phyloP scores from a whole-genome alignment of 2,797 vertebrate genomes.

The Anguilla anguilla region DNA sequence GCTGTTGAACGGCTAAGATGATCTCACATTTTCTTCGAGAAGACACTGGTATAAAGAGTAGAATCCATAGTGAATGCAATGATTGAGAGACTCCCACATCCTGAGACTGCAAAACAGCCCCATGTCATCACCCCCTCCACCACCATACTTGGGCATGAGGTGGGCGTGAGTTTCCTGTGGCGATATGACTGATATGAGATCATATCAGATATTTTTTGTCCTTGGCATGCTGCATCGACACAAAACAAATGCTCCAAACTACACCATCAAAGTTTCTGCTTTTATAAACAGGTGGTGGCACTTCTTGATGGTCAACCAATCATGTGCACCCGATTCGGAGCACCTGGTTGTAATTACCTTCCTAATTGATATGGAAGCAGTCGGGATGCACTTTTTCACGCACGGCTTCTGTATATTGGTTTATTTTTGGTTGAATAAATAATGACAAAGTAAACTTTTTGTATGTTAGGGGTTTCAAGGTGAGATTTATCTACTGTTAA shows the following conservation, averaged over 20 bases:
- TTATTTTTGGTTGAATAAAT: neutral
- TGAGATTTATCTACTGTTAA: neutral
- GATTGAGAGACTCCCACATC: neutral
- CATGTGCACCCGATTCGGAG: too few species aligned
- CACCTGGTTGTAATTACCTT: neutral
- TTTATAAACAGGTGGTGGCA: neutral
- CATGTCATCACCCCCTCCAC: too few species aligned
- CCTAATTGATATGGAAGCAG: neutral
- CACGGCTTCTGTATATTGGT: neutral
- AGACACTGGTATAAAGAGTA: neutral
- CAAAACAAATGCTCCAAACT: neutral
- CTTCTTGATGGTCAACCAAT: neutral
- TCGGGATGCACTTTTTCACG: neutral
- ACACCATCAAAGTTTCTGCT: neutral
- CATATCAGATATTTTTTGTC: neutral
- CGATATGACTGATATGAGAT: neutral
- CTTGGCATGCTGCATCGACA: neutral
- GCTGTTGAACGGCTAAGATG: neutral
- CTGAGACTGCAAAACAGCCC: too few species aligned
- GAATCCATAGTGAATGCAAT: neutral
- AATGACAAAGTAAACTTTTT: neutral
- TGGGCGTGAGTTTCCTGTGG: neutral
- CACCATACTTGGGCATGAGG: too few species aligned
- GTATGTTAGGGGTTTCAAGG: neutral
- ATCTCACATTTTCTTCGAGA: neutral